Evolutionary conservation across 2,113 vertebrate species (phyloP).

Genomic region (Peromyscus maniculatus): DNA sequence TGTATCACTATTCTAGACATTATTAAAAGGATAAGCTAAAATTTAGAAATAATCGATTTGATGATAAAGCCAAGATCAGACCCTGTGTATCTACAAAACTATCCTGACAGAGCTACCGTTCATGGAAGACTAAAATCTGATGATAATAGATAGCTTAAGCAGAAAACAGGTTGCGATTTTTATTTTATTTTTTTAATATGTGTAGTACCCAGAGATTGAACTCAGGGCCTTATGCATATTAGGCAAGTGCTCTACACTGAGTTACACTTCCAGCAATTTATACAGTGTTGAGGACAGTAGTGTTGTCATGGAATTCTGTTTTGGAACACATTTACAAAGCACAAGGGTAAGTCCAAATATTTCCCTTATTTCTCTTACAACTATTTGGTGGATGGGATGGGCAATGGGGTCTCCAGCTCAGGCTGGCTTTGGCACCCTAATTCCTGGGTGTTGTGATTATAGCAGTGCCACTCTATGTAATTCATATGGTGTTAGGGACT

Average conservation of each 20-base stretch:
- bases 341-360: slow-evolving; percentile 1
- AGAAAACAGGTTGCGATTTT: neutral
- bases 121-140: slow-evolving; percentile 10
- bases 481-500: no score
- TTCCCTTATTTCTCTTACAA: slow-evolving; percentile 25
- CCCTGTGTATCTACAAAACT: neutral
- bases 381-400: neutral
- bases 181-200: neutral
- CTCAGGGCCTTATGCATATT: neutral
- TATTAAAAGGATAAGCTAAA: slow-evolving; percentile 16
- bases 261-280: neutral
- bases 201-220: neutral
- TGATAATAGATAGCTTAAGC: neutral
- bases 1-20: neutral
- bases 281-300: neutral
- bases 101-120: neutral
- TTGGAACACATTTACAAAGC: slow-evolving; percentile 45
- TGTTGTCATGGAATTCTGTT: neutral
- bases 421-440: neutral
- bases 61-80: slow-evolving; percentile 36
- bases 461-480: neutral
- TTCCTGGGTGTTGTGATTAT: neutral
- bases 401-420: neutral
- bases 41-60: slow-evolving; percentile 30
- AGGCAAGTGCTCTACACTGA: neutral